These are phyloP conservation scores for Mellilla xanthometata DNA, from an alignment of 2,888 invertebrate species.

Conservation along the genomic window DNA sequence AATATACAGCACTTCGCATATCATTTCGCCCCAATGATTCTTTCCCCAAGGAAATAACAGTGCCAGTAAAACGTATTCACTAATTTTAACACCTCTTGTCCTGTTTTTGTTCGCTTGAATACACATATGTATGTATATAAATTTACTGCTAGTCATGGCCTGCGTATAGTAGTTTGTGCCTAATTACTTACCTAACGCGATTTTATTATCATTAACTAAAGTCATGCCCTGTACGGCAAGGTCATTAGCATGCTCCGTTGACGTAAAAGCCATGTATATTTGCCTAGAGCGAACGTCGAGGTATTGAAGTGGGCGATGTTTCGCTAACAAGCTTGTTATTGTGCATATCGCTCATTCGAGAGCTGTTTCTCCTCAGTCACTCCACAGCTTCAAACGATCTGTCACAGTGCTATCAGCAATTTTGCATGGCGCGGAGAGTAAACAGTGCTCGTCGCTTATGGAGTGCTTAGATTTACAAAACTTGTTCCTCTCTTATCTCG, in stretches of 20 bases:
- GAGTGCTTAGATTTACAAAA: conserved; percentile 27
- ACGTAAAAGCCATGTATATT: conserved; percentile 23
- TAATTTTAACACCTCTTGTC: conserved; percentile 6
- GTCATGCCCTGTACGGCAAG: conserved; percentile 30
- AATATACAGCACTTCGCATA: conserved; percentile 32
- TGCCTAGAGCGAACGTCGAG: conserved; percentile 23
- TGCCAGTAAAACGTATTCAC: conserved; percentile 19
- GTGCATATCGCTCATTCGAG: conserved; percentile 32
- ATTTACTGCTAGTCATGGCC: conserved; percentile 16
- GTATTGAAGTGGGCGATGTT: conserved; percentile 35
- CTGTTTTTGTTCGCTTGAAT: conserved; percentile 14
- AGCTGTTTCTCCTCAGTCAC: conserved; percentile 35
- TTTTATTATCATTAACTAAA: conserved; percentile 34
- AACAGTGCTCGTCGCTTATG: conserved; percentile 21
- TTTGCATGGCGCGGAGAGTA: conserved; percentile 51
- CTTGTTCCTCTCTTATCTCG: conserved; percentile 19
- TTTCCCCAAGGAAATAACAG: conserved; percentile 37
- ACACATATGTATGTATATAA: no score
- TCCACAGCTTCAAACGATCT: conserved; percentile 37
- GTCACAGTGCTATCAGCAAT: conserved; percentile 55
- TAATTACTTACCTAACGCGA: conserved; percentile 23
- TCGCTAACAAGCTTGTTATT: conserved; percentile 47
- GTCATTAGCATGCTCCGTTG: conserved; percentile 32
- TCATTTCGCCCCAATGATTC: conserved; percentile 34
- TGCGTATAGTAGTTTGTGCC: conserved; percentile 13